These are phyloP conservation scores for Ptyas mucosa DNA, from an alignment of 2,113 vertebrate genomes.

Conservation along the genomic window DNA sequence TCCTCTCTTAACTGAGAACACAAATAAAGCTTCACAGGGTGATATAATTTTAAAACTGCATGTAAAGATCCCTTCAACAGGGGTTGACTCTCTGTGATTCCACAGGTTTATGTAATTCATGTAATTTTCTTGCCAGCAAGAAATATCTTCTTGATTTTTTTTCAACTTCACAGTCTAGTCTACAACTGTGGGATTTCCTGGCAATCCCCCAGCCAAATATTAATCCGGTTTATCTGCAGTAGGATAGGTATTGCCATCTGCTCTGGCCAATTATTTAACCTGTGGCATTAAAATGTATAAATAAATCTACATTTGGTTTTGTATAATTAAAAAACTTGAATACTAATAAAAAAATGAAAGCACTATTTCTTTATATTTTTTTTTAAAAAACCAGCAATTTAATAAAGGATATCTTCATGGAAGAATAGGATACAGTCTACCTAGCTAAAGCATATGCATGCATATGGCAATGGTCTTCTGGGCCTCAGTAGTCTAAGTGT, in stretches of 20 bases:
- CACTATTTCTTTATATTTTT: background rate
- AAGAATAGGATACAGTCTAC: background rate
- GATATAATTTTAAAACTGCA: background rate
- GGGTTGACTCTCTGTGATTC: background rate
- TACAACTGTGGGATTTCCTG: background rate
- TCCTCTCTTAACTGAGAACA: no score
- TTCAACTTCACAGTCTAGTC: background rate
- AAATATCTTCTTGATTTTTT: background rate
- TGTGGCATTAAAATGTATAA: background rate
- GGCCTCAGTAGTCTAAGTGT: background rate
- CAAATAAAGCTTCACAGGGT: background rate
- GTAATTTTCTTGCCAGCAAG: background rate
- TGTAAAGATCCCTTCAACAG: background rate
- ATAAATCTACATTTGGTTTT: background rate
- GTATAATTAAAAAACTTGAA: background rate
- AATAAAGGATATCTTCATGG: background rate
- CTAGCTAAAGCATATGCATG: background rate
- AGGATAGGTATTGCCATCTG: background rate
- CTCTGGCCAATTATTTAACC: background rate
- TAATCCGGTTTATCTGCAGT: background rate
- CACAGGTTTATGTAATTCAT: background rate
- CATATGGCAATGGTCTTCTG: background rate
- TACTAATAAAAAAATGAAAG: background rate
- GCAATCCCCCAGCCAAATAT: background rate
- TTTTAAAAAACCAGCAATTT: background rate